Percentiles rank a stretch among this genome's conserved stretches.
Conservation (phyloP, 2,797 vertebrate genomes). For the Xenentodon cancila region DNA sequence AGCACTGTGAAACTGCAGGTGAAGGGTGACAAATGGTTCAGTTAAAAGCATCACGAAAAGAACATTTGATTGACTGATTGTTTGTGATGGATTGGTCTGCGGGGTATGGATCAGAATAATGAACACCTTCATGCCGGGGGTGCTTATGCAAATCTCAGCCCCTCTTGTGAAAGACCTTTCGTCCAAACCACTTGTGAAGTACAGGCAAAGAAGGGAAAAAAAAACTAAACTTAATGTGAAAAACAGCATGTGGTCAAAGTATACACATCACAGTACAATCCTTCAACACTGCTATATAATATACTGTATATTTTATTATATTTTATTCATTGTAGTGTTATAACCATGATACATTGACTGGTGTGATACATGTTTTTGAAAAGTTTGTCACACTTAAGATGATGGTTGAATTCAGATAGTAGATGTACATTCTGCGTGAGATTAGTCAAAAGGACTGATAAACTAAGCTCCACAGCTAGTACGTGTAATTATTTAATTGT, state of each 20-base stretch:
- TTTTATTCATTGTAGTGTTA: too few relatives aligned
- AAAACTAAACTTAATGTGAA: background rate
- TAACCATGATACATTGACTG: too few relatives aligned
- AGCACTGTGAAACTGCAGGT: conserved; percentile 39
- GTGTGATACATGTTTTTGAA: background rate
- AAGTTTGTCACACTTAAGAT: background rate
- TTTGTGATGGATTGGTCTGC: conserved; percentile 63
- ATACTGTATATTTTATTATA: too few relatives aligned
- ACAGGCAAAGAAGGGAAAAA: conserved; percentile 38
- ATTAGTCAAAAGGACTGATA: too few relatives aligned
- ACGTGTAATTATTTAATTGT: too few relatives aligned
- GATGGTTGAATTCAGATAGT: too few relatives aligned
- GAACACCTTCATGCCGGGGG: conserved; percentile 54
- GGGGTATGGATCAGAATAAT: conserved; percentile 60
- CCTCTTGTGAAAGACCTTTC: conserved; percentile 36
- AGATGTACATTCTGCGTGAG: too few relatives aligned
- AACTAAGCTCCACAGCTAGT: too few relatives aligned
- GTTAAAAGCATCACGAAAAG: conserved; percentile 66
- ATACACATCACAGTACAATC: background rate
- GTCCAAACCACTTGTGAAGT: conserved; percentile 49
- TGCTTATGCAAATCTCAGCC: conserved; percentile 42
- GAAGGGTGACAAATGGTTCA: conserved; percentile 62
- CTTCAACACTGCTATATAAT: background rate
- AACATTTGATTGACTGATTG: conserved; percentile 74
- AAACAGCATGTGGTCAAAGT: conserved; percentile 1